Percentiles rank a stretch among this genome's conserved stretches.
Evolutionary conservation across 2,888 invertebrate genomes (phyloP).

Genomic region (Hirtodrosophila alboralis): DNA sequence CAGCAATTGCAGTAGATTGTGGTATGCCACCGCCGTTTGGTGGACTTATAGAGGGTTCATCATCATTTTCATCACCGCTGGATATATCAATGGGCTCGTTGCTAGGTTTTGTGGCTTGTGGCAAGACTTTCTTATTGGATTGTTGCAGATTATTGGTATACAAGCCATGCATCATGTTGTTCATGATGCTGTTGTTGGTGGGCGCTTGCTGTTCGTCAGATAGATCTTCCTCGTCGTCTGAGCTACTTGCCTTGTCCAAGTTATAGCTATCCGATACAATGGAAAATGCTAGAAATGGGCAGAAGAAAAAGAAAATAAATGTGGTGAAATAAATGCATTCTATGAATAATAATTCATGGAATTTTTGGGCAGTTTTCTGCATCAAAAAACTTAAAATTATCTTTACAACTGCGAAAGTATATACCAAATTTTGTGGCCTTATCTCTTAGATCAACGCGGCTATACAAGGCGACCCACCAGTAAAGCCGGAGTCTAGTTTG

Average conservation of each 20-base stretch:
- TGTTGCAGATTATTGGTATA: slow-evolving; percentile 80
- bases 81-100: slow-evolving; percentile 91
- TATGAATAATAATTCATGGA: no score
- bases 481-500: no score
- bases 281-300: slow-evolving; percentile 87
- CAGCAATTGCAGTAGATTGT: background rate
- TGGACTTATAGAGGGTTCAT: slow-evolving; percentile 72
- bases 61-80: slow-evolving; percentile 89
- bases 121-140: slow-evolving; percentile 78
- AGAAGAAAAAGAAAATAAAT: background rate
- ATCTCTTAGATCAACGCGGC: no score
- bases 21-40: slow-evolving; percentile 43
- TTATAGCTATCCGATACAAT: slow-evolving; percentile 89
- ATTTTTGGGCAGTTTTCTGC: no score
- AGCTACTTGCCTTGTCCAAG: slow-evolving; percentile 83
- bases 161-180: slow-evolving; percentile 84
- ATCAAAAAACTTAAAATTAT: no score
- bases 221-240: slow-evolving; percentile 85
- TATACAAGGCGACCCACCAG: no score
- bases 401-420: no score
- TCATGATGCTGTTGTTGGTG: slow-evolving; percentile 76
- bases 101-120: slow-evolving; percentile 30
- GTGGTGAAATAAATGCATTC: no score
- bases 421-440: no score
- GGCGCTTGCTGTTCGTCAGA: slow-evolving; percentile 47